Base-by-base conservation (phyloP, 92 coral and sea anemone species). In the Epizoanthus scotinus region DNA sequence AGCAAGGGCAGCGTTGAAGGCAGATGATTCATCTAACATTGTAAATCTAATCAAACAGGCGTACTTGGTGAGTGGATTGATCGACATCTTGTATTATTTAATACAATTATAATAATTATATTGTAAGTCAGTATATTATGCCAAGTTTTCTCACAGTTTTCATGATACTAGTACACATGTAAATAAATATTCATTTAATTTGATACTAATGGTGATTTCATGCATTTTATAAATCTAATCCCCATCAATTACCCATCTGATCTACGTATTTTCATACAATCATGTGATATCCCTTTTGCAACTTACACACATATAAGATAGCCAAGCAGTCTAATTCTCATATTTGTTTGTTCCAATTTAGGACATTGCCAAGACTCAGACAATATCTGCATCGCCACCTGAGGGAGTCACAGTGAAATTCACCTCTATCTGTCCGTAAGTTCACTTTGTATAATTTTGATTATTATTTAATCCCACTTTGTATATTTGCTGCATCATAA, bases 401-500 rank as follows among this genome's bases (percentile, higher is more conserved):
- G 94, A 90, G 0, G 97, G 94, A 21, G 91, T 94, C 55, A 88
- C 82, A n/a, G 91, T 92, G 24, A 73, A 88, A 38, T 92, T 88
- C 78, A 87, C 93, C 8, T 94, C 98, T 0, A 85, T 84, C 27
- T 94, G 98, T 75, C 92, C 92, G 98, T 94, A 83, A 89, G 98
- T 82, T 28, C 34, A 57, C 44, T 40, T 40, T 3, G 61, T 52
- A n/a, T 0, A 2, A 18, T 4, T 66, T 5, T 50, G 20, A 25
- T 69, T 4, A 52, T 22, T 8, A 25, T 9, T 1, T 8, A 0
- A 10, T 78, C 58, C 7, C 26, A 22, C 50, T 81, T 20, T 72
- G 26, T 31, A 58, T 0, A 18, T 65, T 55, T 19, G 24, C 40
- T 9, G 52, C 10, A 47, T 9, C 52, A 2, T 34, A 47, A 47